Base-by-base conservation (phyloP, 2,888 invertebrate species). In the Cheilosia vulpina region DNA sequence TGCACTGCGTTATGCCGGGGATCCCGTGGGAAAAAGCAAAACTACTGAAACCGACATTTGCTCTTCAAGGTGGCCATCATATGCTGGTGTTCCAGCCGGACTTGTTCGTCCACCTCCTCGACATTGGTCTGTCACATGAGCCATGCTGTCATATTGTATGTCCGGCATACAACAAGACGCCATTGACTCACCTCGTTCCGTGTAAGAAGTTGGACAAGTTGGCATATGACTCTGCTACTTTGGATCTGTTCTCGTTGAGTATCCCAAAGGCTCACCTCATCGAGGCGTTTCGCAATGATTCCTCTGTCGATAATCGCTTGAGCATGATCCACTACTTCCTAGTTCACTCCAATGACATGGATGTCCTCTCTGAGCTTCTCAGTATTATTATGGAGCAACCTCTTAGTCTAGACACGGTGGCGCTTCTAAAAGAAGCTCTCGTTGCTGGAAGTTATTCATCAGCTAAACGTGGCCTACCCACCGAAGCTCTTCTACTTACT, bases 301-400 rank as follows among this genome's bases (percentile, higher is more conserved):
- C 94, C 0, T 94, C 94, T 0, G 90, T 95, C 0, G 96, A 96
- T 89, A 96, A 96, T 89, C 95, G 96, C 88, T 92, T 97, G 77
- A 96, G 96, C 5, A 96, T 97, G 41, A 93, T 98, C 31, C 97
- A 98, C 91, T 96, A 97, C 89, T 94, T 97, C 89, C 93, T 97
- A 47, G 94, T 96, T 62, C 97, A 97, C 90, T 94, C 94, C 58
- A 94, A 95, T 75, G 97, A 97, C 88, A 93, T 95, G 89, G 96
- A 96, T 73, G 93, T 95, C 71, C 94, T 96, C 63, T 94, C 96
- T 76, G 96, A 96, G 93, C 92, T 96, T 31, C 93, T 96, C 38
- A 94, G 94, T 1, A 94, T 93, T 50, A 93, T 94, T 55, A 93
- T 94, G 87, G 94, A 94, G 87, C 94, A 94, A 58, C 94, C 95